Base-by-base conservation (phyloP, 2,797 vertebrate genomes). In the Tympanoctomys barrerae region DNA sequence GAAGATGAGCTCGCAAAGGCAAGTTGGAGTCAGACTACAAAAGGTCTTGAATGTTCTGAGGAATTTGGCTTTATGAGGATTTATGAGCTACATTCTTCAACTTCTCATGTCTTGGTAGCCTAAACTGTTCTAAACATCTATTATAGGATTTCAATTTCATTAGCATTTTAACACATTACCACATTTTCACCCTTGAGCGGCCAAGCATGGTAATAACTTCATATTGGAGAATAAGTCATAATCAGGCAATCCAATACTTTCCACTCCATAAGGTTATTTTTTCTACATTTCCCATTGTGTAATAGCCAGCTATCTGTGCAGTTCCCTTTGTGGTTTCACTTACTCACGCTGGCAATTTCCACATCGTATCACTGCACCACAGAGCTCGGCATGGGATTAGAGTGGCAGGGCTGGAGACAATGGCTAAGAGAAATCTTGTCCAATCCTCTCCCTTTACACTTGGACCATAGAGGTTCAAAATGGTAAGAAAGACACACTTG, bases 191-290 rank as follows among this genome's bases (percentile, higher is more conserved):
- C 97, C 98, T 98, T 98, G 98, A 98, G 98, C 97, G 79, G 96
- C 97, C 98, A 98, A 98, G 97, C 90, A n/a, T 97, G 78, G 96
- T 97, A 97, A 98, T 97, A 97, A 97, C 96, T 98, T 97, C 94
- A 94, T 98, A 97, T 97, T 98, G 98, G 97, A 87, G 93, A 97
- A 49, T 93, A 98, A 85, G 96, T 98, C 93, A 94, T 97, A 98
- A 98, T 96, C 97, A 98, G 98, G 98, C 97, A 98, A 97, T 96
- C 97, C 98, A 98, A 98, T 98, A 89, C 97, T 97, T 98, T 98
- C 98, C 98, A 98, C 98, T 96, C 97, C 98, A 98, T 98, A 98
- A 98, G 97, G 98, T 98, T 98, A 97, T 98, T 98, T 98, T 97
- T 95, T 95, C n/a, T 59, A 96, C 96, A 96, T 97, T 98, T 97